phyloP scores from a whole-genome alignment of 2,888 invertebrate species.

The Himalopsyche tibetana region DNA sequence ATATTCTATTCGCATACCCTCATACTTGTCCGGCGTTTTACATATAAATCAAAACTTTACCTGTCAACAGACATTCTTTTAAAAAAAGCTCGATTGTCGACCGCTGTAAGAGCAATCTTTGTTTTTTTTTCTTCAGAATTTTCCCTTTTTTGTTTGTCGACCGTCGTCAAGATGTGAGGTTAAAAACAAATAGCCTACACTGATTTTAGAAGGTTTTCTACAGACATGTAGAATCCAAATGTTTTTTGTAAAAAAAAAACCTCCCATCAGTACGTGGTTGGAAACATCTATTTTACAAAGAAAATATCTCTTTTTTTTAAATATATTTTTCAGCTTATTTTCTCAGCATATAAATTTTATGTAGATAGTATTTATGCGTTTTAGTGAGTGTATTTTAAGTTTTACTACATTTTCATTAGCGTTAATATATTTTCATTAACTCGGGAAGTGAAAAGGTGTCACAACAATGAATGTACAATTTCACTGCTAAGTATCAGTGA shows the following conservation, averaged over 20 bases:
- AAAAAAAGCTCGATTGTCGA: slow-evolving; percentile 1
- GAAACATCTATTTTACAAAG: no score
- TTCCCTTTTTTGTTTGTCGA: background rate
- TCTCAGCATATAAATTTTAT: no score
- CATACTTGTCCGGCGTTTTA: background rate
- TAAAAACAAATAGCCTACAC: background rate
- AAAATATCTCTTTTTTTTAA: no score
- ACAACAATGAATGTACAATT: no score
- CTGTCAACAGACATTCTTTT: slow-evolving; percentile 17
- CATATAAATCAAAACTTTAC: slow-evolving; percentile 29
- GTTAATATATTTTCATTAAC: no score
- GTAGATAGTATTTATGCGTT: no score
- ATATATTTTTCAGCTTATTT: no score
- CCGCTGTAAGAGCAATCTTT: background rate
- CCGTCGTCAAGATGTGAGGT: slow-evolving; percentile 28
- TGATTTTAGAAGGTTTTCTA: slow-evolving; percentile 19
- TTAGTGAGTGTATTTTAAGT: no score
- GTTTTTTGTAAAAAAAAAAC: background rate
- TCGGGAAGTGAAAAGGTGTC: no score
- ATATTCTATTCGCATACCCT: background rate
- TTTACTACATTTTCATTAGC: no score
- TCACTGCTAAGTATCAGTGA: no score
- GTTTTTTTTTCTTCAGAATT: slow-evolving; percentile 16
- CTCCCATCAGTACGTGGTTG: background rate
- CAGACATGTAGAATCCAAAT: background rate